Evolutionary conservation across 2,888 invertebrate species (phyloP).

Genomic region (Epsilonema sp.): DNA sequence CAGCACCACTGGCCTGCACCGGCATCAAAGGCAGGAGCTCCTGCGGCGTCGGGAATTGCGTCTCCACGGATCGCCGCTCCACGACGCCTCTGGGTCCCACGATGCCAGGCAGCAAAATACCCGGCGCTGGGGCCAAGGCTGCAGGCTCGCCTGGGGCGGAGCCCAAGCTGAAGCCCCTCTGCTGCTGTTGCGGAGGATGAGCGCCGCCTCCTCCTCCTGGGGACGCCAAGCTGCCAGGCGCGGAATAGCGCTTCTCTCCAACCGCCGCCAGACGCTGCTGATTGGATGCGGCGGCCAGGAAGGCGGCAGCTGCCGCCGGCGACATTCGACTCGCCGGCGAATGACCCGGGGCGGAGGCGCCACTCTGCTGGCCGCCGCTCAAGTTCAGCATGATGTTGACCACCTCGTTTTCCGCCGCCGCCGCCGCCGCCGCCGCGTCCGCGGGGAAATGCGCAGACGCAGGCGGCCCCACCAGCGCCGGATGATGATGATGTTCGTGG

Average conservation of each 20-base stretch:
- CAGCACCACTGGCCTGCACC: too few species aligned
- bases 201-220: not conserved
- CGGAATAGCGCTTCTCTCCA: too few species aligned
- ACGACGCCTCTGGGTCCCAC: too few species aligned
- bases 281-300: not conserved
- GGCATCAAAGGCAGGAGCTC: slow-evolving; percentile 22
- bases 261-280: not conserved
- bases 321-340: too few species aligned
- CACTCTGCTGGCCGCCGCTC: not conserved
- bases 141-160: not conserved
- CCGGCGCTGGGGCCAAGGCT: slow-evolving; percentile 7
- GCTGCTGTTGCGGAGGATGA: not conserved
- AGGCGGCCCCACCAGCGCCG: slow-evolving; percentile 14
- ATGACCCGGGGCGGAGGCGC: not conserved
- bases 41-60: slow-evolving; percentile 17
- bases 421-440: not conserved
- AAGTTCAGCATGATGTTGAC: slow-evolving; percentile 2
- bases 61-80: slow-evolving; percentile 2
- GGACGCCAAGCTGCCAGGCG: too few species aligned
- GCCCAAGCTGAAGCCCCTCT: not conserved
- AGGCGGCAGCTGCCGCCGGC: not conserved
- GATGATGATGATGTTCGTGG: slow-evolving; percentile 1
- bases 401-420: not conserved
- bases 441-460: not conserved
- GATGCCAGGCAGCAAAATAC: too few species aligned